Evolutionary conservation across 1,140 invertebrate genomes (phyloP).

Genomic region (Heliconius nattereri): DNA sequence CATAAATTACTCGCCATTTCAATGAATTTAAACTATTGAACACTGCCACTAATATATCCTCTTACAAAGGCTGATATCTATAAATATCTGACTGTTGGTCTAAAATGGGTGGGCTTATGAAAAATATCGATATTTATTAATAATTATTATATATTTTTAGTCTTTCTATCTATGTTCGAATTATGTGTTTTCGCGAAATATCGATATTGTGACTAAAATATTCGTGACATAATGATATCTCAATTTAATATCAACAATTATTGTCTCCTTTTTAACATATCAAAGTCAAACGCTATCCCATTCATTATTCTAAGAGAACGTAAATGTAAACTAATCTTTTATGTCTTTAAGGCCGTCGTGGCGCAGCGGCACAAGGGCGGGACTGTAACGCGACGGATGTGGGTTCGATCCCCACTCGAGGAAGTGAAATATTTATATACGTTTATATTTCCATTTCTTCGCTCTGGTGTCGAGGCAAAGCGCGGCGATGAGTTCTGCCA

Average conservation of each 20-base stretch:
- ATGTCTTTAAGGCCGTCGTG: too few species aligned
- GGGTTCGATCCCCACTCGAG: too few species aligned
- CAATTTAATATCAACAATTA: background rate
- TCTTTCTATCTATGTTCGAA: background rate
- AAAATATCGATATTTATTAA: slow-evolving; percentile 6
- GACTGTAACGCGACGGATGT: too few species aligned
- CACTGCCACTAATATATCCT: slow-evolving; percentile 37
- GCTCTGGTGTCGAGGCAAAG: too few species aligned
- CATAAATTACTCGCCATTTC: background rate
- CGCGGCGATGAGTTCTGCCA: too few species aligned
- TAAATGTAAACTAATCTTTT: too few species aligned
- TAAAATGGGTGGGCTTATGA: background rate
- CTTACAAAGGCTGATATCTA: slow-evolving; percentile 33
- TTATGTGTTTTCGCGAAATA: background rate
- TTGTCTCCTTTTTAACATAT: background rate
- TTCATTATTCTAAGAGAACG: background rate
- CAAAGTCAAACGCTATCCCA: background rate
- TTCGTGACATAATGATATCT: background rate
- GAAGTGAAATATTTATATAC: too few species aligned
- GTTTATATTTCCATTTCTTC: too few species aligned
- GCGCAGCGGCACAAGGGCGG: too few species aligned
- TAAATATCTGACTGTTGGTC: slow-evolving; percentile 7
- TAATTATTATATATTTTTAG: background rate
- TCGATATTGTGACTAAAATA: background rate
- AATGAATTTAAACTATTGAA: slow-evolving; percentile 26